These are phyloP conservation scores for Cistogaster globosa DNA, from an alignment of 2,888 invertebrate species.

Conservation along the genomic window DNA sequence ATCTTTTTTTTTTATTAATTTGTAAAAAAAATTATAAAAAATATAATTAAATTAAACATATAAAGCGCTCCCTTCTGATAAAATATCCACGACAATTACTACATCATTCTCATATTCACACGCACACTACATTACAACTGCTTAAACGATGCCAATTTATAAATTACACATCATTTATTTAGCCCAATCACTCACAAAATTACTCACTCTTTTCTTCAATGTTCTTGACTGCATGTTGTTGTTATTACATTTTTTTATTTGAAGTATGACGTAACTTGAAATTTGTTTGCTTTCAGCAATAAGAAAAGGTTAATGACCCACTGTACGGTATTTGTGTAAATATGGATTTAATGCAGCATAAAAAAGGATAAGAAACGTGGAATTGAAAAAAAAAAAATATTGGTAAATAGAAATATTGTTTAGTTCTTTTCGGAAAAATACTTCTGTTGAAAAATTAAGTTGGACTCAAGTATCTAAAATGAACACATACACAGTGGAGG, in stretches of 20 bases:
- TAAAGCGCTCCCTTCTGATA: too few species aligned
- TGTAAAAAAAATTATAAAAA: too few species aligned
- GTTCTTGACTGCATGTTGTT: not conserved
- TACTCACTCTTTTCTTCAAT: not conserved
- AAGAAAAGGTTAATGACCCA: constrained; percentile 57
- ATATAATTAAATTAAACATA: too few species aligned
- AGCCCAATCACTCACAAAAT: constrained; percentile 16
- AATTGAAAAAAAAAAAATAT: not conserved
- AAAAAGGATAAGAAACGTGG: not conserved
- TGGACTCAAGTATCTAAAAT: too few species aligned
- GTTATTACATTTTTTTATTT: not conserved
- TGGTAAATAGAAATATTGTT: too few species aligned
- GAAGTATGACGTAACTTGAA: constrained; percentile 60
- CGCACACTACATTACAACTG: too few species aligned
- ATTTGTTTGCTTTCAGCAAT: constrained; percentile 33
- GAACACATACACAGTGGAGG: too few species aligned
- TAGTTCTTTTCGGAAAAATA: not conserved
- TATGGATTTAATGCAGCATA: not conserved
- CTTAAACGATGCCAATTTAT: constrained; percentile 13
- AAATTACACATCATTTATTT: constrained; percentile 44
- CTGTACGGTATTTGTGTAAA: constrained; percentile 6
- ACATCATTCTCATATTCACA: too few species aligned
- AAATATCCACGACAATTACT: too few species aligned
- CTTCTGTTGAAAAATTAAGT: not conserved
- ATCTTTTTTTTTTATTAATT: too few species aligned